Evolutionary conservation across 2,888 invertebrate genomes (phyloP).

Genomic region (Beris morrisii): DNA sequence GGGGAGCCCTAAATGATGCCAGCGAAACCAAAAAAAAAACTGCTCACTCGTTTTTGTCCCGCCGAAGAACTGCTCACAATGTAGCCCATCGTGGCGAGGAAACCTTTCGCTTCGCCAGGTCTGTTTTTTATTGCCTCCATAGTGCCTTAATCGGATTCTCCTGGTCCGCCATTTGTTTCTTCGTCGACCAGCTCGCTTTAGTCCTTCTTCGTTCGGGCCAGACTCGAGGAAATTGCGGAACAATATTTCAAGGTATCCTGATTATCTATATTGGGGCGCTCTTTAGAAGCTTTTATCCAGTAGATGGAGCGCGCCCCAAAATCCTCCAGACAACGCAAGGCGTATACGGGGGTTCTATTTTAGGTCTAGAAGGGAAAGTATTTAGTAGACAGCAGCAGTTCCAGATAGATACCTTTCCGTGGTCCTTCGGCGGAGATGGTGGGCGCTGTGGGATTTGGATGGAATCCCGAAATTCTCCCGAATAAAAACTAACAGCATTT

Average conservation of each 20-base stretch:
- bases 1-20: no score
- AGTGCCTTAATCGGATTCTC: constrained; percentile 6
- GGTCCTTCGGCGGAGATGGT: background rate
- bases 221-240: constrained; percentile 6
- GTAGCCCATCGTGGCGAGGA: no score
- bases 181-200: no score
- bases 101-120: background rate
- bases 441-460: background rate
- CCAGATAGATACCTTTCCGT: constrained; percentile 2
- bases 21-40: no score
- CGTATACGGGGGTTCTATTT: background rate
- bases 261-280: background rate
- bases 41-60: no score
- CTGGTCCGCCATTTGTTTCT: no score
- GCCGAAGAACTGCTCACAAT: no score
- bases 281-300: background rate
- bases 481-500: constrained; percentile 24
- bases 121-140: constrained; percentile 1
- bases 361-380: background rate
- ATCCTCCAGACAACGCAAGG: background rate
- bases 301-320: background rate
- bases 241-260: constrained; percentile 15
- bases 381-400: constrained; percentile 4
- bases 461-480: constrained; percentile 10
- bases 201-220: no score